Evolutionary conservation across 1,140 invertebrate species (phyloP), one percentile per base, ranked within the genome.

Genomic region (Nymphalis io): DNA sequence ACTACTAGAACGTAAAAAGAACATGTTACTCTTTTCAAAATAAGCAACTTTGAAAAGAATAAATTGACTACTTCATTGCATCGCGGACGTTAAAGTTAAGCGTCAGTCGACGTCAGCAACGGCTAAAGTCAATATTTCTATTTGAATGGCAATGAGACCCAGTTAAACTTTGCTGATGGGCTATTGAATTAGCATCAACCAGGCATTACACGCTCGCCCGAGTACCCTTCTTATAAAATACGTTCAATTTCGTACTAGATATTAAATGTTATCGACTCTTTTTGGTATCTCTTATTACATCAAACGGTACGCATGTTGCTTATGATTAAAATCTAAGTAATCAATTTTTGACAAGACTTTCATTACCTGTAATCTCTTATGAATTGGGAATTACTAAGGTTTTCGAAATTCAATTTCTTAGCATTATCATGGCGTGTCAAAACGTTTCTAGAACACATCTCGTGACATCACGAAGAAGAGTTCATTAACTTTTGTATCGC

Each of bases 171-270:
- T 68, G 66, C 60, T 44, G 70, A 85, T 85, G 73, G 76, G 76
- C 83, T 69, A 85, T 85, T 70, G 74, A 77, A 85, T 85, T 83
- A 85, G 80, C 83, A 85, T 85, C 73, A 81, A 62, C 33, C 60
- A 40, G 69, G 77, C 70, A 81, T 85, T 79, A 85, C 72, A 75
- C 57, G 62, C 63, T 53, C 62, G 62, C 64, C 64, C 60, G 57
- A 72, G 69, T 71, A 58, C 63, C 62, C 23, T 60, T 38, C 40
- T 57, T 72, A 70, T 78, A 77, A 83, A 81, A 78, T 80, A 80
- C 65, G 59, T 59, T 66, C 74, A 71, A 75, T 76, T 73, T 58
- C 55, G 70, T 73, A 20, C 46, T 16, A 51, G 66, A 39, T 51
- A 55, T 55, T 55, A 55, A 68, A 73, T 74, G 76, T 74, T 74